Base-by-base conservation (phyloP, 1,140 invertebrate species). In the Bombus haemorrhoidalis region DNA sequence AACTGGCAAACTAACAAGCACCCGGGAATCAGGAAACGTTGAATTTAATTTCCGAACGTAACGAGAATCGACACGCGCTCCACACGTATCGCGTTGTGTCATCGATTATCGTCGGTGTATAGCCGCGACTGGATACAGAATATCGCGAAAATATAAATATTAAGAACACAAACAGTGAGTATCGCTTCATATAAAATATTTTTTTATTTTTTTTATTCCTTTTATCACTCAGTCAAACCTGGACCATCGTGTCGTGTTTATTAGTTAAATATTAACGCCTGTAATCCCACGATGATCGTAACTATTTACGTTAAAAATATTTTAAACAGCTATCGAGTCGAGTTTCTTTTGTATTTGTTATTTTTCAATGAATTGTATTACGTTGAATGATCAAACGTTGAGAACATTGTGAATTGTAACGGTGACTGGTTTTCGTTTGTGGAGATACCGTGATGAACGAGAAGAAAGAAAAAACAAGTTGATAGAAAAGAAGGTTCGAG, bases 1-100 rank as follows among this genome's bases (percentile, higher is more conserved):
- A 81, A 85, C 59, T 68, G 59, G n/a, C 71, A 62, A 37, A 73
- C 59, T 73, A 85, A 85, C 77, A 72, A 72, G 59, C 79, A n/a
- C 4, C 22, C 37, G 32, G 18, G 41, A 41, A 81, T 41, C 66
- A 34, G 43, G 37, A 75, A 81, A 74, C 59, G 41, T 80, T 75
- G 69, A 69, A 85, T 85, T 85, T 68, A 12, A 81, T 80, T 71
- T 66, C 25, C 34, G 39, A 80, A 59, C 22, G 82, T 73, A 81
- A 64, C 66, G 75, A 64, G 47, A 68, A 41, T 41, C 41, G 43
- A 37, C 37, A 62, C 53, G 28, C 25, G 75, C 22, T 28, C 3
- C 18, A 15, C 39, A n/a, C 22, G n/a, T 41, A 73, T 66, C 41
- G 25, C 32, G n/a, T 32, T 37, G 64, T 34, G 41, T 75, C 32